These are phyloP conservation scores for Drosophila virilis DNA, from an alignment of 1,140 invertebrate genomes.

Conservation along the genomic window DNA sequence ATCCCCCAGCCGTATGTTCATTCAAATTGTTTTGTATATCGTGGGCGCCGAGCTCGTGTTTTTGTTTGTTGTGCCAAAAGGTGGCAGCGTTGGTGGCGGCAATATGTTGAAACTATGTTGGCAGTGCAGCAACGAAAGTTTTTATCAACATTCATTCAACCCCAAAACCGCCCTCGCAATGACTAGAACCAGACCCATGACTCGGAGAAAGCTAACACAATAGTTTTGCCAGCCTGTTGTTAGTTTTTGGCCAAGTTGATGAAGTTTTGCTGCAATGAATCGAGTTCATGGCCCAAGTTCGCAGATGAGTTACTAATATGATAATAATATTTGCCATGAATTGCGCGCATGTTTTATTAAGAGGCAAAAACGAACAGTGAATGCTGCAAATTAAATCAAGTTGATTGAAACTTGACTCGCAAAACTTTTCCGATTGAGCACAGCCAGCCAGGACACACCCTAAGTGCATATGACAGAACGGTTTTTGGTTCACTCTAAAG, in stretches of 20 bases:
- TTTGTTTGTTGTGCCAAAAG: constrained; percentile 37
- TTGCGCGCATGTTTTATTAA: constrained; percentile 50
- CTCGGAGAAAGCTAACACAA: constrained; percentile 17
- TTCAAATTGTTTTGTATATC: constrained; percentile 54
- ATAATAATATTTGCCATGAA: constrained; percentile 58
- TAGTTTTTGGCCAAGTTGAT: constrained; percentile 30
- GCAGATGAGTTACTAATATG: constrained; percentile 60
- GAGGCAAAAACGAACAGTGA: constrained; percentile 3
- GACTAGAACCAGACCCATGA: too few species aligned
- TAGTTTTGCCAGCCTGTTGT: constrained; percentile 37
- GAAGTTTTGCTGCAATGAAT: constrained; percentile 29
- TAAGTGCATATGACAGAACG: constrained; percentile 36
- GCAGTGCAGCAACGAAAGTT: constrained; percentile 40
- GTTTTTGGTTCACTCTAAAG: constrained; percentile 9
- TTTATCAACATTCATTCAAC: constrained; percentile 50
- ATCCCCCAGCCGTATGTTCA: constrained; percentile 22
- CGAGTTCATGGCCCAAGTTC: constrained; percentile 40
- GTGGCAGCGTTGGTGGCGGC: constrained; percentile 44
- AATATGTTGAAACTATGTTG: constrained; percentile 15
- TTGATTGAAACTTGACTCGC: constrained; percentile 31
- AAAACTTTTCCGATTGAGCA: constrained; percentile 43
- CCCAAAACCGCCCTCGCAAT: not conserved
- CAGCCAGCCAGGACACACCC: not conserved
- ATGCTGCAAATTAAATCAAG: constrained; percentile 39
- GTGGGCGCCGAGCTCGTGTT: constrained; percentile 26